Evolutionary conservation across 2,888 invertebrate genomes (phyloP).

Genomic region (Marasmarcha lunaedactyla): DNA sequence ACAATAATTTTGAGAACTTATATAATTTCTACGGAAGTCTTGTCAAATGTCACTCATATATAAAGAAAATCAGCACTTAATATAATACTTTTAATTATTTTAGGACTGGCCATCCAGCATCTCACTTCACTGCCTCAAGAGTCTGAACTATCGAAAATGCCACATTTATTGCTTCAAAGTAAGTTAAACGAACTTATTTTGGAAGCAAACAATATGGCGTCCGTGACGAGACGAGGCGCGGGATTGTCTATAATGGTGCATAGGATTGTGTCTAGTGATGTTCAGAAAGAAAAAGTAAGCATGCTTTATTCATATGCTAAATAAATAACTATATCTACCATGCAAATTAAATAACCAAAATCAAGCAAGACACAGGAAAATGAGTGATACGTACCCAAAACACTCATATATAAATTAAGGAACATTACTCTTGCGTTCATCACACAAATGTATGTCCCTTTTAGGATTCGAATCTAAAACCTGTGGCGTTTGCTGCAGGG

Average conservation of each 20-base stretch:
- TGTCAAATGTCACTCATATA: too few relatives aligned
- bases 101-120: conserved; percentile 60
- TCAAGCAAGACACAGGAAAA: too few relatives aligned
- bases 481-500: too few relatives aligned
- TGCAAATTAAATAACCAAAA: background rate
- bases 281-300: conserved; percentile 59
- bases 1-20: too few relatives aligned
- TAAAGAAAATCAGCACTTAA: background rate
- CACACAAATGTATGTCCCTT: too few relatives aligned
- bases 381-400: too few relatives aligned
- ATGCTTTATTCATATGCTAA: background rate
- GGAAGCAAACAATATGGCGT: conserved; percentile 49
- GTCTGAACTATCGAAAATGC: conserved; percentile 42
- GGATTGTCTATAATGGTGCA: conserved; percentile 84
- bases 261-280: conserved; percentile 77
- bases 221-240: conserved; percentile 81
- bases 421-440: too few relatives aligned
- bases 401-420: too few relatives aligned
- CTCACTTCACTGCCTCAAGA: conserved; percentile 41
- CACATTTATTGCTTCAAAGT: conserved; percentile 33
- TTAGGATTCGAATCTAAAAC: too few relatives aligned
- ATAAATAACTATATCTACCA: background rate
- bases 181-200: conserved; percentile 55
- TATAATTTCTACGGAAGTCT: too few relatives aligned
- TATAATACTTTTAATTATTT: conserved; percentile 10